Percentiles rank a stretch among this genome's conserved stretches.
These are phyloP conservation scores for Pseudomyrmex concolor DNA, from an alignment of 1,140 invertebrate species.

Conservation along the genomic window DNA sequence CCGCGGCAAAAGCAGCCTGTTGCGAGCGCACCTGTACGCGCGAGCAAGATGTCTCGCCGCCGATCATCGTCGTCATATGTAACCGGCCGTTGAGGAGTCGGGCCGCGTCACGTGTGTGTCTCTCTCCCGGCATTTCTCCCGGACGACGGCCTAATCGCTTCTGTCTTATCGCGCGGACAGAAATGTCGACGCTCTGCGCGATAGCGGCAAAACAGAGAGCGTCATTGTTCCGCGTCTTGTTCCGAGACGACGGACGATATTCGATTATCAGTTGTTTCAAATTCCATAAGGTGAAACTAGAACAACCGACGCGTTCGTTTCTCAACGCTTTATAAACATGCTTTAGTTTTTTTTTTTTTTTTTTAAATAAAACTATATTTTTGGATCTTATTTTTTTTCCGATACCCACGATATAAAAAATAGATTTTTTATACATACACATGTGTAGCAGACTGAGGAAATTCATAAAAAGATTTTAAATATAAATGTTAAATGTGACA, in stretches of 20 bases:
- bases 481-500: background rate
- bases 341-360: too few relatives aligned
- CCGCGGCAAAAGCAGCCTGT: constrained; percentile 70
- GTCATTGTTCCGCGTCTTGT: background rate
- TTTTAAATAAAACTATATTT: too few relatives aligned
- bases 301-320: background rate
- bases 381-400: too few relatives aligned
- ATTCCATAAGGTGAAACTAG: background rate
- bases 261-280: constrained; percentile 6
- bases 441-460: too few relatives aligned
- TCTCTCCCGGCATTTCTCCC: background rate
- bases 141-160: constrained; percentile 22
- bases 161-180: constrained; percentile 7
- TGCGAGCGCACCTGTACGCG: constrained; percentile 72
- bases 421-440: too few relatives aligned
- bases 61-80: constrained; percentile 56
- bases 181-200: background rate
- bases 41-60: constrained; percentile 68
- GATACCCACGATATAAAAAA: too few relatives aligned
- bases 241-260: background rate
- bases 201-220: constrained; percentile 1
- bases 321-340: too few relatives aligned
- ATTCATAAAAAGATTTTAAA: too few relatives aligned
- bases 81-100: constrained; percentile 39
- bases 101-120: background rate